These are phyloP conservation scores for Zaprionus davidi DNA, from an alignment of 1,140 invertebrate genomes.

Conservation along the genomic window DNA sequence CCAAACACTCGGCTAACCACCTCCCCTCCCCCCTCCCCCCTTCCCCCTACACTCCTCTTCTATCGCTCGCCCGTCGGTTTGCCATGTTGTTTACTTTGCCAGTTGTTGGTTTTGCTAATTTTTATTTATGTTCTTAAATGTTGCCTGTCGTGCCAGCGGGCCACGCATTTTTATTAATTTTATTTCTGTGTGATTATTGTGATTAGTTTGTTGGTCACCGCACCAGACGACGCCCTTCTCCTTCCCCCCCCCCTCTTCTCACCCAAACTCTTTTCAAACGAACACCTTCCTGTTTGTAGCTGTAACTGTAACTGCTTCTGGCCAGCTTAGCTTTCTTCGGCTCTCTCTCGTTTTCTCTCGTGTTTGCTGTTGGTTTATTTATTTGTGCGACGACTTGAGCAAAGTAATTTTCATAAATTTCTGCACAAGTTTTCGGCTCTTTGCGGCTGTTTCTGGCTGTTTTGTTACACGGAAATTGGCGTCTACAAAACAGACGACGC, in stretches of 20 bases:
- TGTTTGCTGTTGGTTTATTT: constrained; percentile 56
- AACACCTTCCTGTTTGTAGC: constrained; percentile 30
- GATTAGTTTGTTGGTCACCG: constrained; percentile 70
- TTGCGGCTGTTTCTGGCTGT: constrained; percentile 25
- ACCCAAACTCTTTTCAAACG: background rate
- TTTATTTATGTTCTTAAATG: constrained; percentile 83
- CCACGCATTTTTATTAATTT: constrained; percentile 83
- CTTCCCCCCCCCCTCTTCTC: background rate
- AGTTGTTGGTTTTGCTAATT: constrained; percentile 81
- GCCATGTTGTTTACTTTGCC: constrained; percentile 56
- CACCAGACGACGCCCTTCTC: constrained; percentile 13
- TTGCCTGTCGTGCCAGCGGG: constrained; percentile 71
- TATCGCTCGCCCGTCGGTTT: background rate
- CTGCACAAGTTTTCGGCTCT: constrained; percentile 44
- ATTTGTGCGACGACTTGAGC: constrained; percentile 68
- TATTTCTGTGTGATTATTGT: constrained; percentile 82
- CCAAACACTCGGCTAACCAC: constrained; percentile 7
- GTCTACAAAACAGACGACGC: constrained; percentile 54
- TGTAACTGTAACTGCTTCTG: constrained; percentile 28
- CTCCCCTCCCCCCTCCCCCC: background rate
- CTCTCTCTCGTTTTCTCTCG: background rate
- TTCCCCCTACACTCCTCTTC: background rate
- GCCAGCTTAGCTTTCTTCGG: background rate
- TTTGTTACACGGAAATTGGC: constrained; percentile 59
- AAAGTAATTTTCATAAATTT: constrained; percentile 81